Evolutionary conservation across 30 jellyfish, hydroid and myxozoan genomes (phyloP), one percentile per base, ranked within the genome.

Genomic region (Mastigias papua): DNA sequence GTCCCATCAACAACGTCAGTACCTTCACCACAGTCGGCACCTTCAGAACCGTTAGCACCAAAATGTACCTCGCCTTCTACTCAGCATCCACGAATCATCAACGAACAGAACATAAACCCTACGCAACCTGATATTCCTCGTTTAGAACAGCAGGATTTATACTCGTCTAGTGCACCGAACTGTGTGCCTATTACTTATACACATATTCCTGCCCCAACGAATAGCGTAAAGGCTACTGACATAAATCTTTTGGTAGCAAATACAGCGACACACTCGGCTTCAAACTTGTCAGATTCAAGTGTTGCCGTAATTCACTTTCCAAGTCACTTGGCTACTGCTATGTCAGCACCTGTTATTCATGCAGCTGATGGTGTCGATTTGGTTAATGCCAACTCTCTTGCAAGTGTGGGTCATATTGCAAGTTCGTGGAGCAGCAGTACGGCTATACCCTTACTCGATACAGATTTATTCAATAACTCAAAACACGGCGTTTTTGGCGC

Each of bases 231-330:
- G 22, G 29, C 66, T 10, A 25, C 35, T 73, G 84, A 73, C 46
- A 28, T 73, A 30, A 73, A 63, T 48, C 51, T 34, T 7, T 76
- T 49, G 21, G 32, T 62, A 32, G 46, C 76, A 33, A 57, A 34
- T n/a, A 32, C 76, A 9, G 21, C 65, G 9, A 48, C 78, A 13
- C 61, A 48, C 57, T 19, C 89, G 15, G 65, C 78, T 22, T 64
- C 89, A 11, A 78, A 58, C 33, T 61, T 78, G 25, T 54, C 89
- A 17, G 65, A 48, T 8, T 61, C 79, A 19, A 78, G 57, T 79
- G 67, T 78, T 5, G 89, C 89, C 0, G 86, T 60, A 13, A 57
- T 57, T 21, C 89, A 78, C 48, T 57, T 78, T 63, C 89, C 89
- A 57, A 61, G 77, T 34, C 89, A 78, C 78, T 32, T 78, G 32